These are phyloP conservation scores for Nipponia nippon DNA, from an alignment of 2,113 vertebrate species.

Conservation along the genomic window DNA sequence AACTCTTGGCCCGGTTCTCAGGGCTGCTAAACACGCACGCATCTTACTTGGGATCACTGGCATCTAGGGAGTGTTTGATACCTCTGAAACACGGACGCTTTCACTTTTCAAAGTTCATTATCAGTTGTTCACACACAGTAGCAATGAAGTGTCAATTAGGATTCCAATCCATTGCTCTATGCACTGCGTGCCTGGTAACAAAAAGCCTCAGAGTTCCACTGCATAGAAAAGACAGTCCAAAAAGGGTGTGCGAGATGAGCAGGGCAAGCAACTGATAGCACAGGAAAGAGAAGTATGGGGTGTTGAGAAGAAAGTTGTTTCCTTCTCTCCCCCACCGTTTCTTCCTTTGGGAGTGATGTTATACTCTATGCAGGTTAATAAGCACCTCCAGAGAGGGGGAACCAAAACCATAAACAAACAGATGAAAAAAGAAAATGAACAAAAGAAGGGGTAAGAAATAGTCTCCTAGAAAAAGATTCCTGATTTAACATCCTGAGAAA, in stretches of 20 bases:
- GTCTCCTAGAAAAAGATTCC: neutral
- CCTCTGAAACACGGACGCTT: neutral
- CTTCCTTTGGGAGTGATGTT: neutral
- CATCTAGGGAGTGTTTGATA: neutral
- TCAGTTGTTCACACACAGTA: neutral
- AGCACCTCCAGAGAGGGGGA: neutral
- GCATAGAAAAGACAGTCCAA: neutral
- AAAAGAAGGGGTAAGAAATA: neutral
- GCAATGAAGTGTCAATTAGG: neutral
- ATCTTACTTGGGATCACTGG: neutral
- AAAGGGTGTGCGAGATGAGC: accelerated
- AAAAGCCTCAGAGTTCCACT: neutral
- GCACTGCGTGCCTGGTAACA: neutral
- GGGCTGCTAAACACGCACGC: neutral
- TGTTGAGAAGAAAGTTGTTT: neutral
- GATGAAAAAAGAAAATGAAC: neutral
- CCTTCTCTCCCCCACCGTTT: neutral
- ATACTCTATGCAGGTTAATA: neutral
- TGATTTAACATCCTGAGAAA: neutral
- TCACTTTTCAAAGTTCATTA: neutral
- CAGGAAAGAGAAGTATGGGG: neutral
- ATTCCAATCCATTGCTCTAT: neutral
- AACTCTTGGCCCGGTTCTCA: neutral
- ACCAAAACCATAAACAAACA: neutral
- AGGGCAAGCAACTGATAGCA: neutral